Evolutionary conservation across 64 coral and sea anemone genomes (phyloP), one percentile per base, ranked within the genome.

Genomic region (Dendronephthya gigantea): DNA sequence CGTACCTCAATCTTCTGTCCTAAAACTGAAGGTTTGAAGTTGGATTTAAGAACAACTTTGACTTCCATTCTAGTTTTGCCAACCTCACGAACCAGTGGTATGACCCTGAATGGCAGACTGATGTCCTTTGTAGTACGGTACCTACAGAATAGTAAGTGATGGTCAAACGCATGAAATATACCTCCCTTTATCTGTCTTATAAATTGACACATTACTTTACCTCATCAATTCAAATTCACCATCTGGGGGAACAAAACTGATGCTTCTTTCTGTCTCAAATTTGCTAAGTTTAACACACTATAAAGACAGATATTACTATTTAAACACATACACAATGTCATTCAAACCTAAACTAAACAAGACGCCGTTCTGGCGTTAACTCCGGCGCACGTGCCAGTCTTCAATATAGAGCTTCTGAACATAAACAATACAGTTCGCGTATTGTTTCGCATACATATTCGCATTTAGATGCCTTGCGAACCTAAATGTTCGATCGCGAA

Each of bases 231-330:
- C 94, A 96, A 96, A 96, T 65, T 96, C 94, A 89, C 94, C 94
- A 91, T 96, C 94, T 34, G 94, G 94, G 58, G 94, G 94, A 27
- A 96, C 92, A 82, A 96, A 96, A 87, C 94, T 96, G 56, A 96
- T 96, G 30, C 91, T 92, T 50, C 94, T 83, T 85, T 96, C 94
- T 50, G 94, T 96, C 86, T 96, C 94, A 93, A 96, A 96, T 81
- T 96, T 96, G 30, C 94, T 96, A 27, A 96, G 94, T 88, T 96
- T 96, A 16, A 96, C 94, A 93, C 94, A 96, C 94, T 96, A 81
- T 40, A 86, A 96, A 36, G n/a, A n/a, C n/a, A n/a, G 13, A 59
- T 39, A 48, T 23, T 8, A 84, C 15, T 84, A 48, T 23, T 7
- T 75, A 25, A 31, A 79, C 32, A 13, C 34, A 40, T 1, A 2